Percentiles rank a stretch among this genome's conserved stretches.
phyloP scores from a whole-genome alignment of 1,140 invertebrate genomes.

The Brachionus rotundiformis region DNA sequence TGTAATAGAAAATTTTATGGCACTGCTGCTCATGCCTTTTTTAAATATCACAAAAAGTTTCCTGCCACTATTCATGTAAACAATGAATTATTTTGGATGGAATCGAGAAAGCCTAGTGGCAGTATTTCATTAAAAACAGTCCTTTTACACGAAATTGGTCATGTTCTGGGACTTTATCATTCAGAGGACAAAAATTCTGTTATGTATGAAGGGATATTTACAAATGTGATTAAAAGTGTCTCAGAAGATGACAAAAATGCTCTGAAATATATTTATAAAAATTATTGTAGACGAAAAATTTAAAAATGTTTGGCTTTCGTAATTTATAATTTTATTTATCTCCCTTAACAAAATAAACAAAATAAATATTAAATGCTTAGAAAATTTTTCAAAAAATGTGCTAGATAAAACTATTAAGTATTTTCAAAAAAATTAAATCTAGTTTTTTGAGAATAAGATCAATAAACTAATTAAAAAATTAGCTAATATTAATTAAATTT shows the following conservation, averaged over 20 bases:
- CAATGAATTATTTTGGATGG: conserved; percentile 51
- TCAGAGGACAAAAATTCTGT: background rate
- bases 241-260: background rate
- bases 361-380: too few species aligned
- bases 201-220: conserved; percentile 46
- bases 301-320: too few species aligned
- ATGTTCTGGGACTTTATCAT: conserved; percentile 36
- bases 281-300: background rate
- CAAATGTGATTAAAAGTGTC: conserved; percentile 36
- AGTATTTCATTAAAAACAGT: conserved; percentile 47
- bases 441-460: too few species aligned
- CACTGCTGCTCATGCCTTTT: conserved; percentile 41
- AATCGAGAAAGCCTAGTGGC: conserved; percentile 5
- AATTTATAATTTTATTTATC: too few species aligned
- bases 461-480: too few species aligned
- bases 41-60: conserved; percentile 16
- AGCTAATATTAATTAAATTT: background rate
- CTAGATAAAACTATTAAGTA: too few species aligned
- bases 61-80: conserved; percentile 45
- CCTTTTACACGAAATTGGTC: conserved; percentile 45
- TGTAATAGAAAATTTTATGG: conserved; percentile 36
- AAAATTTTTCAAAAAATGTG: too few species aligned
- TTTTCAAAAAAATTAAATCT: too few species aligned
- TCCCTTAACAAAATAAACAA: too few species aligned
- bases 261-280: background rate